Evolutionary conservation across 2,797 vertebrate species (phyloP), one percentile per base, ranked within the genome.

Genomic region (Poecilia wingei): DNA sequence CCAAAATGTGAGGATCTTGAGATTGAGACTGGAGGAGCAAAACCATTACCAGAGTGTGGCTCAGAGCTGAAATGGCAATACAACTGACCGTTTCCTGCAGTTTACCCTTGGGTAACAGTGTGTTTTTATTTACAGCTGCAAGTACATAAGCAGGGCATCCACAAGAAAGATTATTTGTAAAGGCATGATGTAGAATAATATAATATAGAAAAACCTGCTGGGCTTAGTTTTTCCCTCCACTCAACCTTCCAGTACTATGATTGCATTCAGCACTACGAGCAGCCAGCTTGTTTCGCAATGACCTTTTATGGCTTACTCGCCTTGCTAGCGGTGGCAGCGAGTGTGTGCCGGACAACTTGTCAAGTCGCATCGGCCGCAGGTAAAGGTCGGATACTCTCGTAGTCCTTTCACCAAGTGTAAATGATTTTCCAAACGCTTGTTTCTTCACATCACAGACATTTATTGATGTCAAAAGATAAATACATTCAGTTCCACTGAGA

Each of bases 401-500:
- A 73, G 66, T 4, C 6, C 55, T 59, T 53, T 47, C 66, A 71
- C 31, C n/a, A 12, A 55, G 57, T 46, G 13, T 71, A 36, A 77
- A 7, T 0, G 82, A 77, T 36, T 10, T 82, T 46, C 33, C 70
- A 75, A 72, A 36, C 39, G 41, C 64, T 57, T 79, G 51, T 28
- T 86, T 78, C 84, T 84, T 92, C 89, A 87, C 92, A 78, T 90
- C 77, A 97, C 96, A 93, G 88, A 94, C 93, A 93, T 98, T 97
- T 98, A 97, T 97, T 97, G 93, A 95, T 96, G 94, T 96, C 95
- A 95, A 95, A 96, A 95, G 93, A 93, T 93, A 92, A 94, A 94
- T 96, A 97, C 95, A 94, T 96, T 95, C 95, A 96, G 85, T 95
- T 96, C 92, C 96, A 97, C 94, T 92, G 88, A 95, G 93, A 94